Percentiles rank a stretch among this genome's conserved stretches.
These are phyloP conservation scores for Lepus europaeus DNA, from an alignment of 2,113 vertebrate genomes.

Conservation along the genomic window DNA sequence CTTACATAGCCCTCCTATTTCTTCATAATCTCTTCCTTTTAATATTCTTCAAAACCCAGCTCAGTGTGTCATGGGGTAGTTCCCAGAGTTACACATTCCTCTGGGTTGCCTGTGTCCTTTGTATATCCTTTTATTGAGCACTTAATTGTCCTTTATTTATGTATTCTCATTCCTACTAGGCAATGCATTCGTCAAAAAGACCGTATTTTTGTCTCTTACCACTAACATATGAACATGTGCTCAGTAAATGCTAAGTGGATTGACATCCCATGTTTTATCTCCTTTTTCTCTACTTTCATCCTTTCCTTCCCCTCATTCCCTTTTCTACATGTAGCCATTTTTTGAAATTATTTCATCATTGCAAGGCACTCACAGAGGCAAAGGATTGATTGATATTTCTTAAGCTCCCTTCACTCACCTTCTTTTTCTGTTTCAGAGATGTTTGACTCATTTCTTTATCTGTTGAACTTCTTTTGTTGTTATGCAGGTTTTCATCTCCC, in stretches of 20 bases:
- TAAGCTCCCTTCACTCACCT: conserved; percentile 60
- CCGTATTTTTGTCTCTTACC: conserved; percentile 15
- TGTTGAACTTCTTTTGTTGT: conserved; percentile 54
- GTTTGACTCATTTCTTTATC: conserved; percentile 78
- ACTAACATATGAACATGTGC: not conserved
- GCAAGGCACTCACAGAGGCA: conserved; percentile 1
- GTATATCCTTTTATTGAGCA: not conserved
- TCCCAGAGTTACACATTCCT: not conserved
- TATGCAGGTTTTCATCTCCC: conserved; percentile 59
- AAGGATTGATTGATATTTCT: not conserved
- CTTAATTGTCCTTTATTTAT: not conserved
- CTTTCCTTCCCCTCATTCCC: not conserved
- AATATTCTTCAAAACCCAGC: not conserved
- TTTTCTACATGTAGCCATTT: not conserved
- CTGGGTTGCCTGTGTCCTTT: conserved; percentile 2
- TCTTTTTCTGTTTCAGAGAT: conserved; percentile 75
- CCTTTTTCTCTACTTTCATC: not conserved
- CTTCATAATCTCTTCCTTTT: not conserved
- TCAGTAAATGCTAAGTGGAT: not conserved
- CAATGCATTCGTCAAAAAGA: not conserved
- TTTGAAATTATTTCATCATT: conserved; percentile 13
- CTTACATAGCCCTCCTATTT: not conserved
- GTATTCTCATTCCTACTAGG: not conserved
- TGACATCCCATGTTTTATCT: not conserved
- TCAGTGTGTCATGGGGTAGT: not conserved